These are phyloP conservation scores for Chaetophractus vellerosus DNA, from an alignment of 2,797 vertebrate genomes.

Conservation along the genomic window DNA sequence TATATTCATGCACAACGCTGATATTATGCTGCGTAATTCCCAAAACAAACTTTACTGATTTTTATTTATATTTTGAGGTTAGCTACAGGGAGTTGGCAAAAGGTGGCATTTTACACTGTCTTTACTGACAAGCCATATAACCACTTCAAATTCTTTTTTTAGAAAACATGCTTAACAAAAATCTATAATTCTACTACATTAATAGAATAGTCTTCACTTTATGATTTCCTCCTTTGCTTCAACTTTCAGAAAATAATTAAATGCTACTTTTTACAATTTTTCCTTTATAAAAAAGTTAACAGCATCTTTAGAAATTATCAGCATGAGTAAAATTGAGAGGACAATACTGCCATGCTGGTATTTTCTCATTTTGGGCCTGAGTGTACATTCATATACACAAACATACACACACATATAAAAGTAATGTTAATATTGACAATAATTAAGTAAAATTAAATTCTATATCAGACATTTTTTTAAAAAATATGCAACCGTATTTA, in stretches of 20 bases:
- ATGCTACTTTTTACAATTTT: constrained; percentile 3
- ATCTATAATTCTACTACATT: background rate
- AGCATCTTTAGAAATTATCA: constrained; percentile 43
- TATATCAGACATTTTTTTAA: background rate
- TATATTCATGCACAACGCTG: background rate
- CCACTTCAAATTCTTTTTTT: background rate
- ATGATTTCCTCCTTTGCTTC: constrained; percentile 32
- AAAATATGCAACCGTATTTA: constrained; percentile 8
- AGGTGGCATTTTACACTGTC: background rate
- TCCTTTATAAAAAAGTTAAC: background rate
- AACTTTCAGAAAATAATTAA: constrained; percentile 56
- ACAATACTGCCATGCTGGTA: background rate
- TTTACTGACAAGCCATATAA: constrained; percentile 32
- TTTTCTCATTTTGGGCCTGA: background rate
- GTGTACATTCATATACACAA: background rate
- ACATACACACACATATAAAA: background rate
- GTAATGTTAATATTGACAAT: background rate
- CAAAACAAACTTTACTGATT: constrained; percentile 17
- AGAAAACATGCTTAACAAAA: background rate
- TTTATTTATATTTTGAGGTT: constrained; percentile 59
- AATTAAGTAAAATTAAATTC: background rate
- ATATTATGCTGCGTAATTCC: constrained; percentile 18
- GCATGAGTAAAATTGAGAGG: background rate
- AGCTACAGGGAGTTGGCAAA: constrained; percentile 30
- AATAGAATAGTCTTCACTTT: background rate